Base-by-base conservation (phyloP, 2,888 invertebrate species). In the Cryptosula pallasiana region DNA sequence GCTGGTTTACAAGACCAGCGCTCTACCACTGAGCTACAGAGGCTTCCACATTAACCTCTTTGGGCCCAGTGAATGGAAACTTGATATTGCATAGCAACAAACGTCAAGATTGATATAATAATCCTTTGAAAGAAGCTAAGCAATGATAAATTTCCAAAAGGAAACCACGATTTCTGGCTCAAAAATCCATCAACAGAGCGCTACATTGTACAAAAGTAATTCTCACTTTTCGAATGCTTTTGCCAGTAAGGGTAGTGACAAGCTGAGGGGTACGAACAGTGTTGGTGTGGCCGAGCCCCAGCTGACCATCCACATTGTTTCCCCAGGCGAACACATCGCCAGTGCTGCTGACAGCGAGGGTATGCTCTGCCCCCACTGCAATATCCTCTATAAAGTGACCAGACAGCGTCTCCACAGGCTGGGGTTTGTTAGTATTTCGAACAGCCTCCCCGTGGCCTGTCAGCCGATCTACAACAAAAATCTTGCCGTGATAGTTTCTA, bases 301-400 rank as follows among this genome's bases (percentile, higher is more conserved):
- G 83, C 78, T 89, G 89, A 2, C 88, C 88, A 78, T 89, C 89
- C 55, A 86, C 86, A 81, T 89, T 89, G 82, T 87, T 87, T n/a
- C 89, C 89, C 89, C 89, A 89, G 0, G 87, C 88, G 79, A 87
- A 88, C 0, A 89, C 88, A 78, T 88, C 87, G 3, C 88, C 88
- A 72, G 86, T 85, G n/a, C 84, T 81, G 2, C 88, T 87, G 35
- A 89, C 81, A 29, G 87, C 88, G 20, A 90, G 79, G 0, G 88
- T 87, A 79, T 89, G 89, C 76, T 90, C 89, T 0, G 89, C 87
- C 0, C 89, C 89, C 25, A 89, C 87, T 0, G 88, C 87, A 72
- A 90, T 87, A 77, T 89, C 89, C 71, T 87, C 87, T 1, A 89
- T 84, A 69, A 86, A 82, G 77, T 87, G 87, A 35, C 86, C 86